A percentile compares a stretch with the other conserved stretches of the same genome.
phyloP scores from a whole-genome alignment of 2,113 vertebrate species.

The Xyliphius kryptos region DNA sequence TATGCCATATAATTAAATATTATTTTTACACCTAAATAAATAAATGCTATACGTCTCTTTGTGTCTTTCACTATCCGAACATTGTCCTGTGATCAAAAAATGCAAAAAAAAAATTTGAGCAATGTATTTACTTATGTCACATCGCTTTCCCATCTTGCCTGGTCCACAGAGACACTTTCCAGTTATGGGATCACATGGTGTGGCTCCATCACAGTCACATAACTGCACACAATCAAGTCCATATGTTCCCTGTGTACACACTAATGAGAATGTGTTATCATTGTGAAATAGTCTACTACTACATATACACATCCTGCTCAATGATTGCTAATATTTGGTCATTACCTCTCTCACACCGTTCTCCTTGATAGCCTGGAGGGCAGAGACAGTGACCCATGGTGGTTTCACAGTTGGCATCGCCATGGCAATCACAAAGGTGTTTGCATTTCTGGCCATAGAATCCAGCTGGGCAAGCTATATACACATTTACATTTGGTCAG shows the following conservation, averaged over 20 bases:
- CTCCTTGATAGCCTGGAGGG: conserved; percentile 65
- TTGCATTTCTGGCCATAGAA: conserved; percentile 75
- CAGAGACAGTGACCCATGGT: conserved; percentile 72
- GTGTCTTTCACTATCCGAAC: no score
- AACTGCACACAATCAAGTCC: conserved; percentile 64
- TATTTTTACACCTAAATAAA: no score
- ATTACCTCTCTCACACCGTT: conserved; percentile 66
- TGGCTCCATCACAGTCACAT: conserved; percentile 65
- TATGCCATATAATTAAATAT: no score
- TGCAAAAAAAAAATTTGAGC: neutral
- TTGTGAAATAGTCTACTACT: neutral
- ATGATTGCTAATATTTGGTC: neutral
- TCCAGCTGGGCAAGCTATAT: conserved; percentile 75
- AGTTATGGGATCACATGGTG: conserved; percentile 63
- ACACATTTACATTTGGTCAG: no score
- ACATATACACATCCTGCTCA: neutral
- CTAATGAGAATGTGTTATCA: conserved; percentile 51
- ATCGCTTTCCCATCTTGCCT: conserved; percentile 72
- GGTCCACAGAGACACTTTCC: conserved; percentile 80
- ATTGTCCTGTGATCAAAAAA: neutral
- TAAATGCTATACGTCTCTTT: no score
- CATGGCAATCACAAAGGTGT: conserved; percentile 70
- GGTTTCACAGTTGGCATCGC: conserved; percentile 69
- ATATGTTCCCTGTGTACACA: conserved; percentile 66
- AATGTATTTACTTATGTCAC: conserved; percentile 73